Evolutionary conservation across 1,140 invertebrate species (phyloP).

Genomic region (Cyclargus thomasi): DNA sequence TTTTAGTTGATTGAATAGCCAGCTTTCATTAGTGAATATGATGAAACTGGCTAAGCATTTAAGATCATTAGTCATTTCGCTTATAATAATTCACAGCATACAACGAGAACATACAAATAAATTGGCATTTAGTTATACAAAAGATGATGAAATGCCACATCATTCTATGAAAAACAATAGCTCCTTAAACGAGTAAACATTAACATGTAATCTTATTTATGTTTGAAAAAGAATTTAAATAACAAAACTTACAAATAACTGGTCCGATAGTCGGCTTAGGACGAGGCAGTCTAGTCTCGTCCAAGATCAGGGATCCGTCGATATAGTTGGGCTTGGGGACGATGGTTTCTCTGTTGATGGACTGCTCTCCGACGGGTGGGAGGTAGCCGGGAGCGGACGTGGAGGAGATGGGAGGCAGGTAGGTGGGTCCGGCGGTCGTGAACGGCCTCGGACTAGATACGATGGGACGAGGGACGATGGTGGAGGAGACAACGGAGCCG

Average conservation of each 20-base stretch:
- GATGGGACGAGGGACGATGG: conserved; percentile 38
- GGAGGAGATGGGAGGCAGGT: conserved; percentile 47
- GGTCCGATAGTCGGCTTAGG: conserved; percentile 18
- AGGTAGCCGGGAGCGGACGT: conserved; percentile 62
- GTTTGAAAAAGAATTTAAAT: background rate
- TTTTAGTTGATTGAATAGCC: too few species aligned
- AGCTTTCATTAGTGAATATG: too few species aligned
- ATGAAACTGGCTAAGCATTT: too few species aligned
- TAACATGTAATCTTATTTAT: background rate
- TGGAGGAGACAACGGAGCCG: conserved; percentile 41
- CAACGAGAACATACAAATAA: too few species aligned
- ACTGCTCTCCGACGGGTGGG: conserved; percentile 56
- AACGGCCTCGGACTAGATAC: conserved; percentile 37
- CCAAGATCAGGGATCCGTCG: conserved; percentile 47
- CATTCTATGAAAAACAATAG: background rate
- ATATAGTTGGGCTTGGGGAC: conserved; percentile 45
- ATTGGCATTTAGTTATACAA: too few species aligned
- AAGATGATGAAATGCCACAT: background rate
- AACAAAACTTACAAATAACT: conserved; percentile 5
- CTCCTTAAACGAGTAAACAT: background rate
- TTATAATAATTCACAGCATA: too few species aligned
- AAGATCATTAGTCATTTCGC: too few species aligned
- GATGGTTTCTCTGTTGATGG: conserved; percentile 44
- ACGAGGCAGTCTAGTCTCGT: conserved; percentile 36
- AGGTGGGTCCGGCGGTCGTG: conserved; percentile 41